Evolutionary conservation across 1,140 invertebrate species (phyloP), one percentile per base, ranked within the genome.

Genomic region (Calliopsis andreniformis): DNA sequence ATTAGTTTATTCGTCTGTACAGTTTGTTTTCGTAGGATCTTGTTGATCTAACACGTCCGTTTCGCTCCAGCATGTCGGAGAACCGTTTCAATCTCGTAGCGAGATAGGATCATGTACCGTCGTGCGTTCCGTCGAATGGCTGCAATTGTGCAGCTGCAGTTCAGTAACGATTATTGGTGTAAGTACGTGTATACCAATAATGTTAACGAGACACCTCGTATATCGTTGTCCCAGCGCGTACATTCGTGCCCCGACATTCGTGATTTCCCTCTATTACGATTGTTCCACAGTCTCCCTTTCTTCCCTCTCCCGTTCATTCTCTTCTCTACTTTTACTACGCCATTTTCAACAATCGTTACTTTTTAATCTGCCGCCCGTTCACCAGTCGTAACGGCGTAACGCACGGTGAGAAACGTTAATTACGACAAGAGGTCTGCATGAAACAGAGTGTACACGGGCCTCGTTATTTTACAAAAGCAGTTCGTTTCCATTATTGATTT

Each of bases 111-210:
- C 67, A 25, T 62, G 56, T 61, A 42, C 32, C 66, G 14, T 43
- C 45, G 66, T 51, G 58, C 67, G 75, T 55, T 39, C 56, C 58
- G 61, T 51, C 69, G 75, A 70, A 70, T 63, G 42, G 66, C 58
- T 61, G 66, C 58, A 62, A 77, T 77, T 70, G 66, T 77, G 67
- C 75, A 71, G 67, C 67, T 77, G 75, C 55, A 70, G 67, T 62
- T 77, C 75, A 63, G 67, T 77, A 77, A 77, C 67, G 75, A 77
- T 77, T 77, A 77, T 77, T 77, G 75, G 75, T 71, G 73, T 76
- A 76, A 63, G 75, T 71, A 63, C 67, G 69, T 77, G 75, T 77
- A 77, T 71, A 77, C 75, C 66, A 77, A 77, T 77, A 71, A 77
- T 77, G 75, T 77, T 77, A 77, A 77, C 75, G 75, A 77, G 75